Evolutionary conservation across 2,888 invertebrate species (phyloP), one percentile per base, ranked within the genome.

Genomic region (Cacoxenus indagator): DNA sequence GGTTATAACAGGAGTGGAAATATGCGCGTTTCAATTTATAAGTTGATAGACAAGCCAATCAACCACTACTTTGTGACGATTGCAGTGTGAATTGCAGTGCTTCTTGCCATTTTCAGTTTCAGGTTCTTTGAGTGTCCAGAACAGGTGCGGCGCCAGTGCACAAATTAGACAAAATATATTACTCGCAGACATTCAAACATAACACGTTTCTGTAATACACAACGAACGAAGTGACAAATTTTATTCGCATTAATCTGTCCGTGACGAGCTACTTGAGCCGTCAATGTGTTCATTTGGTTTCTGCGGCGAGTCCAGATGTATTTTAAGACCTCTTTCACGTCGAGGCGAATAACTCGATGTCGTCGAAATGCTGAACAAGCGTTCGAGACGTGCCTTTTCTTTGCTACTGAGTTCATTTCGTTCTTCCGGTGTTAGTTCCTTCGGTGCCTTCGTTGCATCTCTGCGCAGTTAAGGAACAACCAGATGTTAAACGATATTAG

Each of bases 311-410:
- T 93, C 92, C 76, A 93, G 88, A 86, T 93, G 92, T 77, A 94
- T 94, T 89, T 93, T 93, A 64, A 94, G 88, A 31, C 92, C 93
- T 78, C 91, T 90, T 85, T 94, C 94, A 78, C 91, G 91, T 61
- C 93, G 90, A 46, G 92, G 92, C 68, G 92, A 92, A 79, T 90
- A 91, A 55, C 88, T 84, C 70, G 87, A 88, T 69, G 88, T 87
- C 66, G 89, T 84, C 61, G 83, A 85, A 74, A 83, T 82, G 76
- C 85, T 85, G 46, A 84, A 85, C 68, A 88, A 78, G 72, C 89
- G 89, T 73, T 90, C 90, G 70, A 90, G 81, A 31, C 90, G 88
- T 48, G 87, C 85, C 84, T 90, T 91, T 83, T 93, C 92, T 83
- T 89, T 91, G 72, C 89, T 89, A 76, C 88, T 88, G 55, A 93